These are phyloP conservation scores for Pyxicephalus adspersus DNA, from an alignment of 2,113 vertebrate genomes.

Conservation along the genomic window DNA sequence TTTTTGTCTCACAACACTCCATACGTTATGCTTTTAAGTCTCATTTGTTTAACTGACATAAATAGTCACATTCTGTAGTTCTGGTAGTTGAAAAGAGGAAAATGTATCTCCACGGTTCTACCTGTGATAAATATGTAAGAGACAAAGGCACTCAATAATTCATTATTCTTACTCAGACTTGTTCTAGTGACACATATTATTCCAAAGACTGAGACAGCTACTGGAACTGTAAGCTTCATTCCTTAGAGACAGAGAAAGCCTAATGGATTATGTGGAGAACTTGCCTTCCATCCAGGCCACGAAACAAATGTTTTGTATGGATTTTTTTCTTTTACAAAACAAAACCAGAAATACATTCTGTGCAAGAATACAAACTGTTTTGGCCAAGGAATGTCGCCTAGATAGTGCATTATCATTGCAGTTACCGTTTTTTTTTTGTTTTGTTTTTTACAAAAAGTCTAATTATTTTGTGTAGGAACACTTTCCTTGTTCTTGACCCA, in stretches of 20 bases:
- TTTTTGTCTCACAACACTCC: neutral
- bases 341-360: neutral
- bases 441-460: too few relatives aligned
- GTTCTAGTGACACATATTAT: conserved; percentile 20
- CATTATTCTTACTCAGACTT: conserved; percentile 45
- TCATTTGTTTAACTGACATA: conserved; percentile 11
- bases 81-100: neutral
- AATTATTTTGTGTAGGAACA: too few relatives aligned
- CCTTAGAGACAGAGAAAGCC: conserved; percentile 23
- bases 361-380: neutral
- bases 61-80: neutral
- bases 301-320: neutral
- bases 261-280: conserved; percentile 25
- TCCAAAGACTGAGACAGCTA: conserved; percentile 6
- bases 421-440: too few relatives aligned
- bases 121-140: conserved; percentile 39
- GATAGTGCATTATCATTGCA: too few relatives aligned
- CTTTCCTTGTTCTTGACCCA: too few relatives aligned
- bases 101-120: conserved; percentile 1
- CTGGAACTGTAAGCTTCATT: conserved; percentile 20
- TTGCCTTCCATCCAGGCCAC: conserved; percentile 5
- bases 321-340: conserved; percentile 1
- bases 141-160: conserved; percentile 29
- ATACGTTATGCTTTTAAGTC: neutral
- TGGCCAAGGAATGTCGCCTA: too few relatives aligned